Evolutionary conservation across 2,113 vertebrate species (phyloP), one percentile per base, ranked within the genome.

Genomic region (Eudorcas thomsonii): DNA sequence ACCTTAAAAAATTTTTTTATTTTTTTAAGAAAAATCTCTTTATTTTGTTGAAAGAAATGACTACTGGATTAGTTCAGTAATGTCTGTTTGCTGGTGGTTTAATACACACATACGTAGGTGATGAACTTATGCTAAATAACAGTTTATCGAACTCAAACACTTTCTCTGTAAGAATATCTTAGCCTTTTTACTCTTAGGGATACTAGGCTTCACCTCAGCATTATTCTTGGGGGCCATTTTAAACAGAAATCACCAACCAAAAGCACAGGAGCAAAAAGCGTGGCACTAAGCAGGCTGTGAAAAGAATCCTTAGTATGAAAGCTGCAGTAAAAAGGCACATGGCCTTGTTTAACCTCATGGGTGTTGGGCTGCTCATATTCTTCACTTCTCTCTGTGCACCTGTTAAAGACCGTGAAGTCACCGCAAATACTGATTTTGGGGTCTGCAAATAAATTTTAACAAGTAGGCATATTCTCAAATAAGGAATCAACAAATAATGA

Each of bases 51-150:
- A 45, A 83, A 23, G 80, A 54, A 13, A 16, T 92, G 50, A 36
- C 25, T 21, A 6, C 45, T 98, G 94, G 60, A 82, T 94, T 88
- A 96, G 92, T 94, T 87, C 85, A 78, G 25, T 98, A 96, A 89
- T 98, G 96, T 97, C 78, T 84, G 26, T 87, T 92, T 97, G 50
- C 96, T 97, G 96, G 97, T 92, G 11, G 21, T 95, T 96, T 80
- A 88, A 80, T 16, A 60, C 33, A 52, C 14, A 28, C 2, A 48
- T 14, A 45, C 4, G 15, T 57, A 28, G 30, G 30, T 87, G 71
- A 30, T 78, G 59, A 36, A 52, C 60, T 78, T 60, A 43, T 25
- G 21, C 57, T n/a, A 60, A 71, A 80, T n/a, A 28, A 43, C 36
- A 52, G 57, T 62, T 85, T 28, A 59, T 33, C 0, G 4, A 52